Percentiles rank a stretch among this genome's conserved stretches.
Conservation (phyloP, 2,797 vertebrate species). For the Remorina albescens region DNA sequence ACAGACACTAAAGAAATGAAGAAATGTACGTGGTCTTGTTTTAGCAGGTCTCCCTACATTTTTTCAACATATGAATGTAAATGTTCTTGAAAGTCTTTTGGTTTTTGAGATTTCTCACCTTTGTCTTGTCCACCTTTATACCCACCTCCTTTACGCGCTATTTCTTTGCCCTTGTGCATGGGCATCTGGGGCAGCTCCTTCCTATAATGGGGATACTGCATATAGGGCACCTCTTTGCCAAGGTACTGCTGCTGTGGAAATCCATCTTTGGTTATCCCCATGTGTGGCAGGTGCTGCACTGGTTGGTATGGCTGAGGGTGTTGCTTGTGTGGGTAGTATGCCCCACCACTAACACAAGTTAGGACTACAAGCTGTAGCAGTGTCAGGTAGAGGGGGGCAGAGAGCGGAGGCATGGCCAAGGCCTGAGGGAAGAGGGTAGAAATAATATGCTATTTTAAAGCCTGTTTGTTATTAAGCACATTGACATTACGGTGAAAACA, state of each 20-base stretch:
- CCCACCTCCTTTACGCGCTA: conserved; percentile 84
- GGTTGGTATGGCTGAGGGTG: conserved; percentile 92
- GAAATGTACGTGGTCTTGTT: neutral
- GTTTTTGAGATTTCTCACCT: conserved; percentile 82
- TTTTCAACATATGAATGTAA: neutral
- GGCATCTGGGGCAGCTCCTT: conserved; percentile 93
- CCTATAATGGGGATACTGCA: conserved; percentile 93
- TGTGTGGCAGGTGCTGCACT: conserved; percentile 92
- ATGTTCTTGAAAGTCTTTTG: neutral
- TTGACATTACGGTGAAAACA: neutral
- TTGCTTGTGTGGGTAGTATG: conserved; percentile 95
- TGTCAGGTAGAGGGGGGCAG: conserved; percentile 81
- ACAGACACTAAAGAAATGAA: too few species aligned
- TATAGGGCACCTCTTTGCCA: conserved; percentile 92
- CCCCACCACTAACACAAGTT: conserved; percentile 85
- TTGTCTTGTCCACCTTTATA: conserved; percentile 85
- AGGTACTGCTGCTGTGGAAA: conserved; percentile 86
- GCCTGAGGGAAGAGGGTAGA: conserved; percentile 68
- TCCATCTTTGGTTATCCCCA: conserved; percentile 90
- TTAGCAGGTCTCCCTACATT: neutral
- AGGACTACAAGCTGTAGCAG: conserved; percentile 84
- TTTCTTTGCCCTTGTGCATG: conserved; percentile 91
- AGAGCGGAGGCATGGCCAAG: conserved; percentile 81
- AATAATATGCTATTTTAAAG: conserved; percentile 28
- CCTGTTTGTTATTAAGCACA: neutral